Evolutionary conservation across 1,140 invertebrate species (phyloP), one percentile per base, ranked within the genome.

Genomic region (Drosophila sproati): DNA sequence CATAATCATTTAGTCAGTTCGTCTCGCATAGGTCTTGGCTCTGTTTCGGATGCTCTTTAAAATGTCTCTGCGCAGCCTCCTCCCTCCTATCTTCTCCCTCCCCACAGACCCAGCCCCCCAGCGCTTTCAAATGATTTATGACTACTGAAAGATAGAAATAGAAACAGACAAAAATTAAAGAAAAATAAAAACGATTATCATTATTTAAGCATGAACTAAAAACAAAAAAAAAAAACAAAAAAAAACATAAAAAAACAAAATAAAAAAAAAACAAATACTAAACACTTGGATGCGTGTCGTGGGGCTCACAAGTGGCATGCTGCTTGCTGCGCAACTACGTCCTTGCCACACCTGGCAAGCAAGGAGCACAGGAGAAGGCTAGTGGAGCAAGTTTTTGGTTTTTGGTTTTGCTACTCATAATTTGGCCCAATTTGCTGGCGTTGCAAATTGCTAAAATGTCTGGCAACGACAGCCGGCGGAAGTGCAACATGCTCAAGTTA

Each of bases 361-460:
- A 39, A 4, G 52, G 35, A 5, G 20, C 6, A 20, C 12, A 4
- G 10, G 20, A 20, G 20, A 20, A 20, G 20, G 20, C 20, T 20
- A 67, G 64, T 0, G 20, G 29, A 48, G 48, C 45, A 34, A 67
- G 43, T 72, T 73, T 43, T 55, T 12, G 48, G 48, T 48, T 70
- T 43, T 43, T 3, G 59, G 41, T 59, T 43, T 43, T 3, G 59
- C 50, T 59, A 28, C 69, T 73, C 67, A 88, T 89, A 88, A 88
- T 88, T 85, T 88, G 85, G 73, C 85, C 85, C 85, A 88, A 88
- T 88, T 88, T 89, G 85, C 80, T 88, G 83, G 86, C 81, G 73
- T 80, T 89, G 83, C 83, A 88, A 89, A 88, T 88, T 89, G 83
- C 85, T 73, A 59, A 80, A 85, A 80, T 63, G 77, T 85, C 80